These are phyloP conservation scores for Chorisops tibialis DNA, from an alignment of 2,888 invertebrate genomes.

Conservation along the genomic window DNA sequence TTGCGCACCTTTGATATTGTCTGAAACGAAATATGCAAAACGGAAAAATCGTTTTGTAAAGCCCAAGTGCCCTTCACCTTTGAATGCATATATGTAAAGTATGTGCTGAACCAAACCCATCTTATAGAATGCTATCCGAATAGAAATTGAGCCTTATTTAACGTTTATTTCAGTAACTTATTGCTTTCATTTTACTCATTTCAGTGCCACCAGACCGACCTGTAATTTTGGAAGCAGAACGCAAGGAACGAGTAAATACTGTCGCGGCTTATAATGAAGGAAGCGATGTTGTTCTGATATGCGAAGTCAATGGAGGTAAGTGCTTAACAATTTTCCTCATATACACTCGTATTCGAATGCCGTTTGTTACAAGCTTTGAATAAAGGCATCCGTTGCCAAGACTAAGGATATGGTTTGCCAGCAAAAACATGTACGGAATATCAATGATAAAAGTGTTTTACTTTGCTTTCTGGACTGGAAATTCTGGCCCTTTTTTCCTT, in stretches of 20 bases:
- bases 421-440: conserved; percentile 7
- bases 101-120: too few relatives aligned
- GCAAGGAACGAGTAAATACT: conserved; percentile 70
- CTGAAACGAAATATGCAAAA: too few relatives aligned
- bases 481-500: too few relatives aligned
- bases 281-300: conserved; percentile 73
- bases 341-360: not conserved
- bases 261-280: conserved; percentile 85
- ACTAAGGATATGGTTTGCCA: not conserved
- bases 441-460: not conserved
- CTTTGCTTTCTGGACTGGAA: too few relatives aligned
- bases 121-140: too few relatives aligned
- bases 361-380: not conserved
- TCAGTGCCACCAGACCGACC: conserved; percentile 80
- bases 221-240: conserved; percentile 75
- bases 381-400: not conserved
- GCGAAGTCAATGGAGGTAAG: conserved; percentile 80
- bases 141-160: too few relatives aligned
- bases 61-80: too few relatives aligned
- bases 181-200: conserved; percentile 29
- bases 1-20: too few relatives aligned
- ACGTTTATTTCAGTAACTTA: too few relatives aligned
- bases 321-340: conserved; percentile 29
- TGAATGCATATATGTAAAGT: too few relatives aligned
- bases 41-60: too few relatives aligned